phyloP scores from a whole-genome alignment of 2,888 invertebrate species.

The Dorcus parallelipipedus region DNA sequence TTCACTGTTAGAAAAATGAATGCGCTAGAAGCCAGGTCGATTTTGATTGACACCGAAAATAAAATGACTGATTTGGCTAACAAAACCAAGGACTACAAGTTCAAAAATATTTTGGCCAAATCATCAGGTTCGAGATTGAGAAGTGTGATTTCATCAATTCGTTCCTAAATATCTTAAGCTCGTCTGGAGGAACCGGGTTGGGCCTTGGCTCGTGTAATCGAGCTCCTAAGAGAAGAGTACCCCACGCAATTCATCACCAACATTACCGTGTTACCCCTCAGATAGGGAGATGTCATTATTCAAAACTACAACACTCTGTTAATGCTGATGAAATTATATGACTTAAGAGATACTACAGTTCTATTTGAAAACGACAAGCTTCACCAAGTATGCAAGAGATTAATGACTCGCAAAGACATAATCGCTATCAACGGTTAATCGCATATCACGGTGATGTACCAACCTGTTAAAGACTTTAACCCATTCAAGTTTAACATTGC shows the following conservation, averaged over 20 bases:
- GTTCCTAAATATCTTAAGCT: constrained; percentile 49
- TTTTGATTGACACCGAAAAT: constrained; percentile 53
- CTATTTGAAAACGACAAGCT: constrained; percentile 53
- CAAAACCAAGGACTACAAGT: constrained; percentile 39
- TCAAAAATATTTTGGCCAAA: constrained; percentile 46
- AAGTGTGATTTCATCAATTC: constrained; percentile 46
- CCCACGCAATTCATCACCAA: constrained; percentile 48
- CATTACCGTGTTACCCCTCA: constrained; percentile 49
- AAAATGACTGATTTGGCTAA: constrained; percentile 47
- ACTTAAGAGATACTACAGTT: constrained; percentile 45
- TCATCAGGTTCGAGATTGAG: constrained; percentile 49
- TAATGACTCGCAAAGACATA: constrained; percentile 31
- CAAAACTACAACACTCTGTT: constrained; percentile 55
- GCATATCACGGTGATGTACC: constrained; percentile 50
- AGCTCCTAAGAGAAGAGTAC: constrained; percentile 47
- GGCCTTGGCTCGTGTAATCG: constrained; percentile 51
- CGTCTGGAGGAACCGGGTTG: constrained; percentile 56
- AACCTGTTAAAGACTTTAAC: constrained; percentile 42
- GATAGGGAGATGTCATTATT: constrained; percentile 51
- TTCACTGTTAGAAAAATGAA: constrained; percentile 42
- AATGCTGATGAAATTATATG: constrained; percentile 49
- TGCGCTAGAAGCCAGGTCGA: constrained; percentile 46
- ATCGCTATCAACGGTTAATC: constrained; percentile 48
- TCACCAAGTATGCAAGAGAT: constrained; percentile 43
- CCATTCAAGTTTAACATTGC: constrained; percentile 43